Evolutionary conservation across 2,888 invertebrate genomes (phyloP), one percentile per base, ranked within the genome.

Genomic region (Cantharis rufa): DNA sequence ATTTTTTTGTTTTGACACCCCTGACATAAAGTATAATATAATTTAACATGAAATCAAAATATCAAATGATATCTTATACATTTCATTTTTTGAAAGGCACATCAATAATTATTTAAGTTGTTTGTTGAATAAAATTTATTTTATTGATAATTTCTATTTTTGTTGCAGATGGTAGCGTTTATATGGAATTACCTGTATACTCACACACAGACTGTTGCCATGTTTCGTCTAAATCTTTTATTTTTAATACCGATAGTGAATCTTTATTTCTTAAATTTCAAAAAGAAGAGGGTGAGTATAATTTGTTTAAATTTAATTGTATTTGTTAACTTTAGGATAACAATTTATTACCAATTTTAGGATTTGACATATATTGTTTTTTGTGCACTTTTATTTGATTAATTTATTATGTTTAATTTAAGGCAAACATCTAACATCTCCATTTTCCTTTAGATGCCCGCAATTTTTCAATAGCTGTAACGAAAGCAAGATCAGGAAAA

Each of bases 191-290:
- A 84, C 93, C 93, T 78, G 90, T 94, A 83, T 92, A 92, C 86
- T 89, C 90, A 78, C 91, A 90, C 83, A 93, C 92, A 84, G 94
- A 94, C 89, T 93, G 93, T 88, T 92, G 94, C 80, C 90, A 92
- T 84, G 92, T 94, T 80, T 93, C 93, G 69, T 90, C 90, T 75
- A 90, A 90, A 83, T 92, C 93, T 74, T 94, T 94, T 87, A 90
- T 94, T 82, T 93, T 94, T 85, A 92, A 93, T 79, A 90, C 93
- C 81, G 94, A 94, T 88, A 91, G 92, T 87, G 93, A 94, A 88
- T 92, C 93, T 81, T 87, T 94, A 84, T 90, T 94, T 86, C 90
- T 94, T 86, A 92, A 92, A 87, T 94, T 94, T 88, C 88, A 89
- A 75, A 91, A 90, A 80, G 92, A 92, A 86, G 90, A 90, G 83